Evolutionary conservation across 2,888 invertebrate genomes (phyloP).

Genomic region (Diogma glabrata): DNA sequence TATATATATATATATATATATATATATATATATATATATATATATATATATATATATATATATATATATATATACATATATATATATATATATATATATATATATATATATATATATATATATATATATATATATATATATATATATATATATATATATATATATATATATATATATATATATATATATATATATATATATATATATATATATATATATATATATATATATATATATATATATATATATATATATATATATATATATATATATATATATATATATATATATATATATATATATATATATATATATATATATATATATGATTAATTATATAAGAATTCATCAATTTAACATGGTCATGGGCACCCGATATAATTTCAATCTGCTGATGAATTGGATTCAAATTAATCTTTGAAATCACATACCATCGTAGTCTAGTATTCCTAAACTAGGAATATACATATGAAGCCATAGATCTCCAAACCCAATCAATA

Average conservation of each 20-base stretch:
- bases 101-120: conserved; percentile 3
- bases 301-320: conserved; percentile 3
- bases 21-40: conserved; percentile 1
- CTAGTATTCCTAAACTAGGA: no score
- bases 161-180: conserved; percentile 3
- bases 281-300: conserved; percentile 3
- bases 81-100: conserved; percentile 3
- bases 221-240: conserved; percentile 3
- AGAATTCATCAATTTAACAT: no score
- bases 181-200: conserved; percentile 1
- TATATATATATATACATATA: conserved; percentile 1
- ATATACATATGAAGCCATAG: no score
- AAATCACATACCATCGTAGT: no score
- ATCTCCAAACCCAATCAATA: no score
- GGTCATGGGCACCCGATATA: no score
- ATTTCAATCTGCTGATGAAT: no score
- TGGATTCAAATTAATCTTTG: no score
- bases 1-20: conserved; percentile 1
- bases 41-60: background rate
- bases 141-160: conserved; percentile 1
- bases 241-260: conserved; percentile 3
- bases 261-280: conserved; percentile 3
- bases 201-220: background rate
- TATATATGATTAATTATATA: background rate
- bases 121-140: conserved; percentile 1